Conservation (phyloP, 2,797 vertebrate species). For the Scolopax bukidnonensis region DNA sequence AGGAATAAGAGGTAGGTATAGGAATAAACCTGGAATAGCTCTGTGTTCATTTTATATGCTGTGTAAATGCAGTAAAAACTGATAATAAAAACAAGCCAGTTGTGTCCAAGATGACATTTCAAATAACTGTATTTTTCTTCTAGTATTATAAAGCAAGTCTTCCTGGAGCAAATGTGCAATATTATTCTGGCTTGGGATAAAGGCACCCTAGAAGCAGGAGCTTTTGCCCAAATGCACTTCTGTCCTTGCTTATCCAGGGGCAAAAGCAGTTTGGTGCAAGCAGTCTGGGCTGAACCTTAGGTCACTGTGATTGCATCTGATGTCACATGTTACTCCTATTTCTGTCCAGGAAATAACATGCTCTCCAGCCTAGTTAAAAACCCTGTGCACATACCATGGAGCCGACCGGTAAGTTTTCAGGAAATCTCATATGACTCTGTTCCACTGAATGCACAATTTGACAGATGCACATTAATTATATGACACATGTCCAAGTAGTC, state of each 20-base stretch:
- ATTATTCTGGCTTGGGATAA: not conserved
- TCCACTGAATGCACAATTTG: not conserved
- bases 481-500: not conserved
- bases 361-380: not conserved
- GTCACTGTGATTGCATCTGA: fast-evolving
- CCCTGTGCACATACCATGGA: not conserved
- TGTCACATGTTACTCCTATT: not conserved
- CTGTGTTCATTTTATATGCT: not conserved
- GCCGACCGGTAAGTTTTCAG: not conserved
- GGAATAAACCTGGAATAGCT: not conserved
- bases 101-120: not conserved
- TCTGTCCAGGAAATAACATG: not conserved
- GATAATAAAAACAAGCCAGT: not conserved
- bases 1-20: not conserved
- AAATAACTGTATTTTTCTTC: not conserved
- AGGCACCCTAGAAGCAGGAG: not conserved
- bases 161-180: not conserved
- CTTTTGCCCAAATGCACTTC: not conserved
- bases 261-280: not conserved
- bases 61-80: not conserved
- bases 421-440: not conserved
- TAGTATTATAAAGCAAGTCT: not conserved
- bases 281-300: not conserved
- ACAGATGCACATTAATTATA: not conserved
- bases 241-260: not conserved